phyloP scores from a whole-genome alignment of 2,888 invertebrate species.

The Lissonota sp. region DNA sequence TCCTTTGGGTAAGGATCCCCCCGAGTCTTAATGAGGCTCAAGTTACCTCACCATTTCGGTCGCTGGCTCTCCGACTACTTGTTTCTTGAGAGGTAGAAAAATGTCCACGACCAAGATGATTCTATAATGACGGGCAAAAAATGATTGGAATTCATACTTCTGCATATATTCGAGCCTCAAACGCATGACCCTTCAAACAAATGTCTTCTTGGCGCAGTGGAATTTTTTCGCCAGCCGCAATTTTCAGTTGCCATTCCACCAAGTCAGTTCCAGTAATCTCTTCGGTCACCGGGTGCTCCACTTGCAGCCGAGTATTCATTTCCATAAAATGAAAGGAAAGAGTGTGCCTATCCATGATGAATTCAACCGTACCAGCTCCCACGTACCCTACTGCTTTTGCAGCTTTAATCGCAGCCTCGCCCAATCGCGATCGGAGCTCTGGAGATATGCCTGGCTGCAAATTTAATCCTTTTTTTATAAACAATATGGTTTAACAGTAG shows the following conservation, averaged over 20 bases:
- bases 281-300: slow-evolving; percentile 98
- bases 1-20: too few relatives aligned
- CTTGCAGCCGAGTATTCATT: slow-evolving; percentile 99
- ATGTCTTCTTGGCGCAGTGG: slow-evolving; percentile 93
- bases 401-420: slow-evolving; percentile 96
- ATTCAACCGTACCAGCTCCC: slow-evolving; percentile 99
- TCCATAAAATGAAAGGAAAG: slow-evolving; percentile 99
- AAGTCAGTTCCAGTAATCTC: slow-evolving; percentile 98
- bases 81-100: too few relatives aligned
- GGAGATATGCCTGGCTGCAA: slow-evolving; percentile 92
- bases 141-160: slow-evolving; percentile 84
- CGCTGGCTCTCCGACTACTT: too few relatives aligned
- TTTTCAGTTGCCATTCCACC: slow-evolving; percentile 98
- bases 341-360: slow-evolving; percentile 94
- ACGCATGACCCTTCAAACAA: slow-evolving; percentile 92
- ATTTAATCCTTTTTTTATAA: slow-evolving; percentile 8
- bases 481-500: slow-evolving; percentile 6
- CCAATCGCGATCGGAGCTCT: slow-evolving; percentile 90
- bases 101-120: too few relatives aligned
- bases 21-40: too few relatives aligned
- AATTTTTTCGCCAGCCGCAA: slow-evolving; percentile 94
- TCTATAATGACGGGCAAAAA: not conserved
- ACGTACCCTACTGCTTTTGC: slow-evolving; percentile 98
- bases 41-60: too few relatives aligned
- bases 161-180: slow-evolving; percentile 98